Evolutionary conservation across 2,113 vertebrate species (phyloP), one percentile per base, ranked within the genome.

Genomic region (Athene noctua): DNA sequence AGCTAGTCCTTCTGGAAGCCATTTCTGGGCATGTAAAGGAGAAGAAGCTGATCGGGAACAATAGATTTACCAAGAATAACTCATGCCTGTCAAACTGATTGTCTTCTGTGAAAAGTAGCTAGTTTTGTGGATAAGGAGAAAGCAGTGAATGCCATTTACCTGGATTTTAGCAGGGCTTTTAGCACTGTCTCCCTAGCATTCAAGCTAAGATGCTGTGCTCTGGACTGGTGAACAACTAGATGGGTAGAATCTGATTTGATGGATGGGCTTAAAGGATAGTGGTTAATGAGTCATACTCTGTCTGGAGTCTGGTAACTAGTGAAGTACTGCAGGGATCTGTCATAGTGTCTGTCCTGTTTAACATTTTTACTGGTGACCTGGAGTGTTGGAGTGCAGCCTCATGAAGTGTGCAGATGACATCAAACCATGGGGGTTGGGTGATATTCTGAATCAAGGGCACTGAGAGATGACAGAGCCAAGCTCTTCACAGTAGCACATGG

Each of bases 391-490:
- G 23, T 47, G 26, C 21, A 58, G 34, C 9, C 47, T 61, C 32
- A 36, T 14, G 26, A 32, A 44, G 13, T 20, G 32, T 46, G 6
- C 8, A 57, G 57, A 15, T 30, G 32, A 27, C 23, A 65, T 18
- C 36, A 61, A 57, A 52, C 5, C 6, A 29, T 4, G 10, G 15
- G 10, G 2, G 30, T 20, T 34, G 46, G 11, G 6, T 65, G 20
- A 68, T 36, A 27, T 2, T 32, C n/a, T 80, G 22, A 55, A 16
- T 15, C 0, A 2, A 49, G 40, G 23, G 4, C 34, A 34, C 3
- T 44, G 46, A 73, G 54, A 68, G 15, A 52, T 34, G 58, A 6
- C 12, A 47, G 21, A 80, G 15, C 3, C 57, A 59, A 74, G 10
- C 29, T n/a, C 26, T 79, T 63, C 57, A 63, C 23, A 38, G 42